Conservation (phyloP, 92 coral and sea anemone genomes). For the Phenganax subtilis region DNA sequence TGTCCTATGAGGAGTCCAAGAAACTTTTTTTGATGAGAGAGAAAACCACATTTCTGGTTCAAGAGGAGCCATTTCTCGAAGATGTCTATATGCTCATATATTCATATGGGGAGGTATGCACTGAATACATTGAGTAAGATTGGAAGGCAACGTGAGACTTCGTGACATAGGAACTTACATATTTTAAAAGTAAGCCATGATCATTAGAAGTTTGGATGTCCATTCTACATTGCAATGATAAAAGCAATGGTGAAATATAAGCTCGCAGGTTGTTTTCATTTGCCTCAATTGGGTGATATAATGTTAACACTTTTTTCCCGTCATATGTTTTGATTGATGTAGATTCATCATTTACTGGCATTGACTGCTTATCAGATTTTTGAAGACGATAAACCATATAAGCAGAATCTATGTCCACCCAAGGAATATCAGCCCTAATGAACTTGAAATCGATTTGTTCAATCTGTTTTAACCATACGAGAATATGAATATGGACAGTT, state of each 20-base stretch:
- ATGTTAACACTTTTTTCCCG: not conserved
- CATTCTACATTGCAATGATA: constrained; percentile 22
- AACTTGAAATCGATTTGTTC: not conserved
- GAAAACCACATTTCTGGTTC: constrained; percentile 5
- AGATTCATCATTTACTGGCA: not conserved
- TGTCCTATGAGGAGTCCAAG: not conserved
- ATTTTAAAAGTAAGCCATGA: constrained; percentile 25
- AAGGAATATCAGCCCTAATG: constrained; percentile 28
- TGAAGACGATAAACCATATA: not conserved
- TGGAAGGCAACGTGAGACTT: constrained; percentile 43
- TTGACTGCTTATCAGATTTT: not conserved
- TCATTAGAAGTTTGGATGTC: constrained; percentile 50
- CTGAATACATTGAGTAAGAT: constrained; percentile 20
- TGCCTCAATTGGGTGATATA: constrained; percentile 35
- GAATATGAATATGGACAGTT: constrained; percentile 28
- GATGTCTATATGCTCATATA: not conserved
- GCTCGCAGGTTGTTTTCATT: constrained; percentile 33
- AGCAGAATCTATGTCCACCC: constrained; percentile 8
- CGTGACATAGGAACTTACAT: constrained; percentile 46
- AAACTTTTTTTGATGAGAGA: not conserved
- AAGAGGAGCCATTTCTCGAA: not conserved
- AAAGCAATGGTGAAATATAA: constrained; percentile 40
- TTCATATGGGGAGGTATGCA: not conserved
- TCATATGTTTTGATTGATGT: not conserved
- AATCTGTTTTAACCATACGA: constrained; percentile 20